phyloP scores from a whole-genome alignment of 2,797 vertebrate species.

The Paramormyrops hopkinsi region DNA sequence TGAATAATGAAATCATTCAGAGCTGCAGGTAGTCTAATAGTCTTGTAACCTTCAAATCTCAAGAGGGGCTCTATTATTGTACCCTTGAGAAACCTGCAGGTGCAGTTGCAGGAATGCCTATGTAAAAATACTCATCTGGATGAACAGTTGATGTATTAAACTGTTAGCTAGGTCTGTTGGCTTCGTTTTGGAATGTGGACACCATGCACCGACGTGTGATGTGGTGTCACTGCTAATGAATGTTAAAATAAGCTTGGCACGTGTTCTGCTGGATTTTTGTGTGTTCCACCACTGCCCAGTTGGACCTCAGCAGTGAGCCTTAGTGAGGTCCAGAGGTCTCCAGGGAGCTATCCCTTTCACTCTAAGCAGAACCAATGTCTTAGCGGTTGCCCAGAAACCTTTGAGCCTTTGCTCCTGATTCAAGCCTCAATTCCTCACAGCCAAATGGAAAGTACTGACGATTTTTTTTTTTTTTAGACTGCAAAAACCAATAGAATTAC shows the following conservation, averaged over 20 bases:
- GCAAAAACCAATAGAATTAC: slow-evolving; percentile 21
- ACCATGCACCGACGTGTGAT: neutral
- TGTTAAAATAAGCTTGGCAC: neutral
- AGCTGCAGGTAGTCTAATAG: neutral
- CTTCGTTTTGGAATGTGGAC: neutral
- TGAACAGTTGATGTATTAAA: neutral
- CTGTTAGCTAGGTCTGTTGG: neutral
- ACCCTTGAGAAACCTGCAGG: slow-evolving; percentile 1
- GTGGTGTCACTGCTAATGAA: neutral
- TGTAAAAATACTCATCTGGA: neutral
- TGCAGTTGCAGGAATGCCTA: neutral
- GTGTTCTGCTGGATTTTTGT: neutral
- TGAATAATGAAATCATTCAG: neutral
- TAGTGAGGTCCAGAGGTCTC: neutral
- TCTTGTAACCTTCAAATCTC: neutral
- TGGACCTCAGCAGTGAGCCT: neutral
- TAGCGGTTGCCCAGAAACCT: neutral
- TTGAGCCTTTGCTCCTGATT: neutral
- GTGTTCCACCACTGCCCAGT: neutral
- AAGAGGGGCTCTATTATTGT: neutral
- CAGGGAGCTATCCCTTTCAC: neutral
- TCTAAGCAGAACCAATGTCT: neutral
- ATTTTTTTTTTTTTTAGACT: slow-evolving; percentile 47
- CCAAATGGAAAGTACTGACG: slow-evolving; percentile 53
- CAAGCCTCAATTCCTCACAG: slow-evolving; percentile 47